phyloP scores from a whole-genome alignment of 1,140 invertebrate genomes.

The Varroa destructor region DNA sequence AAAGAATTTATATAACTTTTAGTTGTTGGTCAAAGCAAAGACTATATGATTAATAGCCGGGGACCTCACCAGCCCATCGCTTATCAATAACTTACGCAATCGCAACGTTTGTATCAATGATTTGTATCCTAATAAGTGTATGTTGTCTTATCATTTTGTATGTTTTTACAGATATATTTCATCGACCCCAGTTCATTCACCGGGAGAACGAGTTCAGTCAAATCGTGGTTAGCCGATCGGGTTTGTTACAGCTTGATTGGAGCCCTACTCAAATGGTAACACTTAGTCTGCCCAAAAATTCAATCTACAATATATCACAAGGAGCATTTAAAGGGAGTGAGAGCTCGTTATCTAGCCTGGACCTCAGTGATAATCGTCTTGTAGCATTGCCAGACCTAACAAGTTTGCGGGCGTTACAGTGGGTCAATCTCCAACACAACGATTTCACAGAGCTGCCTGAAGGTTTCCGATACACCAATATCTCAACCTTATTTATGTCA shows the following conservation, averaged over 20 bases:
- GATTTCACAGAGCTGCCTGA: conserved; percentile 20
- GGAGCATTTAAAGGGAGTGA: conserved; percentile 1
- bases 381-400: background rate
- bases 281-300: conserved; percentile 21
- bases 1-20: too few species aligned
- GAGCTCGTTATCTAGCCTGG: background rate
- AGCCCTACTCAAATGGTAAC: background rate
- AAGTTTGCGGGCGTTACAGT: conserved; percentile 1
- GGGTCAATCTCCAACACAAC: conserved; percentile 25
- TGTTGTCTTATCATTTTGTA: background rate
- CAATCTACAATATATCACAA: background rate
- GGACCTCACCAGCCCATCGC: too few species aligned
- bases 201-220: background rate
- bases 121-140: too few species aligned
- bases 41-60: too few species aligned
- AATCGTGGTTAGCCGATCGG: conserved; percentile 20
- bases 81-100: too few species aligned
- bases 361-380: conserved; percentile 23
- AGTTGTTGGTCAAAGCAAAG: too few species aligned
- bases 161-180: conserved; percentile 3
- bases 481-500: conserved; percentile 6
- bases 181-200: background rate
- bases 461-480: conserved; percentile 24
- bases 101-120: too few species aligned
- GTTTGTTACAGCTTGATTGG: conserved; percentile 8